Evolutionary conservation across 2,888 invertebrate species (phyloP).

Genomic region (Agrotis segetum): DNA sequence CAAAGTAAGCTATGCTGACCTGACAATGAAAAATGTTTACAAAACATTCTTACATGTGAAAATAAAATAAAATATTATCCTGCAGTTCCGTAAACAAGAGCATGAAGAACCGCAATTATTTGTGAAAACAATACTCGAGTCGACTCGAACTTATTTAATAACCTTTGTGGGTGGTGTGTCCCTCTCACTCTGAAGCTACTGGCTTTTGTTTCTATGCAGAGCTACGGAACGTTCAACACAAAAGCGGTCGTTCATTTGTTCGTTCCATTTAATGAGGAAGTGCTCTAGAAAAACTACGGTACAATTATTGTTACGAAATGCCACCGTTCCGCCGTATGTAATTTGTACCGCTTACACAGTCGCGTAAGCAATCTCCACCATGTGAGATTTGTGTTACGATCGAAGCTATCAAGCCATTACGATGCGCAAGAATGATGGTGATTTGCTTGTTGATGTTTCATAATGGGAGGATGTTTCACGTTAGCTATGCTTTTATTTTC

Average conservation of each 20-base stretch:
- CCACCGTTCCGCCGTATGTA: conserved; percentile 69
- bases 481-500: conserved; percentile 32
- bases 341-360: conserved; percentile 73
- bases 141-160: conserved; percentile 60
- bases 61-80: conserved; percentile 19
- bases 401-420: conserved; percentile 56
- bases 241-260: conserved; percentile 68
- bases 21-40: conserved; percentile 20
- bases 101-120: conserved; percentile 52
- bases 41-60: conserved; percentile 11
- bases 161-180: conserved; percentile 52
- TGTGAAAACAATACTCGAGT: conserved; percentile 50
- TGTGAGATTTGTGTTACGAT: conserved; percentile 58
- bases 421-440: conserved; percentile 22
- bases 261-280: conserved; percentile 88
- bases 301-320: conserved; percentile 84
- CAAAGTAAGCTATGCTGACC: too few relatives aligned
- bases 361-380: conserved; percentile 66
- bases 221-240: conserved; percentile 71
- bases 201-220: conserved; percentile 74
- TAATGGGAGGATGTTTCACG: conserved; percentile 8
- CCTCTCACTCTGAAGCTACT: conserved; percentile 38
- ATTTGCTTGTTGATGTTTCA: conserved; percentile 18
- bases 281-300: conserved; percentile 86
- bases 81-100: conserved; percentile 38